Percentiles rank a stretch among this genome's conserved stretches.
These are phyloP conservation scores for Sebastes elongatus DNA, from an alignment of 2,797 vertebrate species.

Conservation along the genomic window DNA sequence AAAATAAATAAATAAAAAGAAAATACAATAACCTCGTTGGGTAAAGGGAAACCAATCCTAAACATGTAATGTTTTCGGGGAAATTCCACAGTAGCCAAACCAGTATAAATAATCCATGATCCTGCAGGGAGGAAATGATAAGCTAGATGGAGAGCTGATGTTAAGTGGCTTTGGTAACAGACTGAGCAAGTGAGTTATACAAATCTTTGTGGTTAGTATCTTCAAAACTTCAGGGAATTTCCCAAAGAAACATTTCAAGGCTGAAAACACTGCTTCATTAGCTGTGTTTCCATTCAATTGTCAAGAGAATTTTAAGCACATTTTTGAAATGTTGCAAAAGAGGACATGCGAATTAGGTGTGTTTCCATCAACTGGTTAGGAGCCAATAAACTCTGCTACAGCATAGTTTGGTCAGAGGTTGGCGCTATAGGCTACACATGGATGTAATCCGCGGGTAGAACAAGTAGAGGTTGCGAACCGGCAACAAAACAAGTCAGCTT, in stretches of 20 bases:
- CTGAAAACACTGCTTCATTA: neutral
- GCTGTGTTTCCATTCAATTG: neutral
- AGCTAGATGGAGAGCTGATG: neutral
- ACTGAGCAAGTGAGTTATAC: neutral
- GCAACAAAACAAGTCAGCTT: too few species aligned
- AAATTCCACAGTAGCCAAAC: constrained; percentile 51
- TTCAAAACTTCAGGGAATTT: neutral
- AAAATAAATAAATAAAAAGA: constrained; percentile 9
- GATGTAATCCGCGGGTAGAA: accelerated
- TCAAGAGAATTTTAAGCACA: too few species aligned
- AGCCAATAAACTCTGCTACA: accelerated
- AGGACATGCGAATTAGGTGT: too few species aligned
- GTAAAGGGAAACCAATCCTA: constrained; percentile 22
- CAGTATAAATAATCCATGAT: constrained; percentile 22
- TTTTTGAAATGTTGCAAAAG: too few species aligned
- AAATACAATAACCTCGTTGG: constrained; percentile 26
- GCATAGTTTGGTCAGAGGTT: accelerated
- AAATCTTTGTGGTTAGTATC: neutral
- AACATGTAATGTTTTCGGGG: constrained; percentile 30
- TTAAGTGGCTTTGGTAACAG: neutral
- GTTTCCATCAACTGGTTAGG: too few species aligned
- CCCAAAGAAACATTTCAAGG: neutral
- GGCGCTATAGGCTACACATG: too few species aligned
- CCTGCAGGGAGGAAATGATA: constrained; percentile 12
- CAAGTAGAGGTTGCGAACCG: too few species aligned